phyloP scores from a whole-genome alignment of 92 coral and sea anemone species.

The Epizoanthus illoricatus region DNA sequence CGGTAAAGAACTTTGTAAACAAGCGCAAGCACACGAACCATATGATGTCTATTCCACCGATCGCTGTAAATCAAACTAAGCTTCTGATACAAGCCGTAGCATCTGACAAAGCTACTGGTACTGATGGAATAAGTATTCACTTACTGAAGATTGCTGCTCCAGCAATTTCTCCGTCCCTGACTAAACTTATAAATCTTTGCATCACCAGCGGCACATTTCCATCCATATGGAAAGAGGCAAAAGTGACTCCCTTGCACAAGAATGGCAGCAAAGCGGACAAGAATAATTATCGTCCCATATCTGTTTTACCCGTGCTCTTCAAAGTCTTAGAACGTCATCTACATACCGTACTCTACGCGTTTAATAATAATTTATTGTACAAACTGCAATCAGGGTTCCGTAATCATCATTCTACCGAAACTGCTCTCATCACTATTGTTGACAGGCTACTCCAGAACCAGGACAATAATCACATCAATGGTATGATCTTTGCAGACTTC shows the following conservation, averaged over 20 bases:
- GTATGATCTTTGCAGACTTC: neutral
- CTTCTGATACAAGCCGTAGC: slow-evolving; percentile 45
- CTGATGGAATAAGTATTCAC: slow-evolving; percentile 39
- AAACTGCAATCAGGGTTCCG: slow-evolving; percentile 36
- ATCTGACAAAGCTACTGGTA: slow-evolving; percentile 51
- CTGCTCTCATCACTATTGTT: slow-evolving; percentile 35
- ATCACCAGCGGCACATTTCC: slow-evolving; percentile 44
- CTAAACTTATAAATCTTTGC: slow-evolving; percentile 42
- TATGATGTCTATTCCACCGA: slow-evolving; percentile 23
- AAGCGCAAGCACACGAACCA: neutral
- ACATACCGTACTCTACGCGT: slow-evolving; percentile 12
- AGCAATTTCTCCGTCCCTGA: slow-evolving; percentile 47
- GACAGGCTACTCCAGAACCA: slow-evolving; percentile 12
- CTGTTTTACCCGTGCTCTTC: slow-evolving; percentile 28
- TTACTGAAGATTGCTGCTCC: slow-evolving; percentile 58
- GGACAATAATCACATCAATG: neutral
- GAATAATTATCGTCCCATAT: slow-evolving; percentile 42
- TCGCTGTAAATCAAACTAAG: slow-evolving; percentile 18
- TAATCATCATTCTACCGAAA: slow-evolving; percentile 28
- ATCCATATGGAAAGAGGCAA: slow-evolving; percentile 46
- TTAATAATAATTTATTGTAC: neutral
- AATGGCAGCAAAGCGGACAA: slow-evolving; percentile 23
- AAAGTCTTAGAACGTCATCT: slow-evolving; percentile 29
- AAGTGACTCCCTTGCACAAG: slow-evolving; percentile 44
- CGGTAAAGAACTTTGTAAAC: too few species aligned